Evolutionary conservation across 2,888 invertebrate genomes (phyloP).

Genomic region (Lochmaea capreae): DNA sequence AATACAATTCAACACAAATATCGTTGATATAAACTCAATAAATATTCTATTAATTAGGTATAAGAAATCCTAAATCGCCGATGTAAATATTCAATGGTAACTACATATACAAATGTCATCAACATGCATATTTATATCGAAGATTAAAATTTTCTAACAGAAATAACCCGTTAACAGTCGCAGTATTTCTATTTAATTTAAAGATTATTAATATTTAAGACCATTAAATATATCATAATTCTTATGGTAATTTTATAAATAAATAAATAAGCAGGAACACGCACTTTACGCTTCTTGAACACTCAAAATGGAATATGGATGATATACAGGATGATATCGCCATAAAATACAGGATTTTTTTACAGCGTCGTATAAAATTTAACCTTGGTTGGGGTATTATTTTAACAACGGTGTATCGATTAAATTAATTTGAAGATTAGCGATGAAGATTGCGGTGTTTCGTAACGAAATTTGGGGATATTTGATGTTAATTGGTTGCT

Average conservation of each 20-base stretch:
- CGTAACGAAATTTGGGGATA: too few species aligned
- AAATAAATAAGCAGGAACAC: conserved; percentile 49
- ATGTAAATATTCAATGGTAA: conserved; percentile 20
- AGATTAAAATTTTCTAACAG: conserved; percentile 43
- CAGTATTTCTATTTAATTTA: conserved; percentile 52
- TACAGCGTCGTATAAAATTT: too few species aligned
- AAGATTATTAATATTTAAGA: conserved; percentile 52
- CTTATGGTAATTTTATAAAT: conserved; percentile 51
- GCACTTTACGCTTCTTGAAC: conserved; percentile 37
- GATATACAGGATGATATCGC: too few species aligned
- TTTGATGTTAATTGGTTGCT: too few species aligned
- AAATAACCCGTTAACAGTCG: conserved; percentile 47
- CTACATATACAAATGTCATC: conserved; percentile 33
- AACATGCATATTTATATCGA: conserved; percentile 42
- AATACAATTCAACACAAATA: too few species aligned
- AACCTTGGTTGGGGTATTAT: too few species aligned
- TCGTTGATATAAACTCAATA: background rate
- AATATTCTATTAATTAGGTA: conserved; percentile 27
- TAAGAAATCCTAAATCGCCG: conserved; percentile 24
- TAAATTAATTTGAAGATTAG: too few species aligned
- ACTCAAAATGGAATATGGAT: background rate
- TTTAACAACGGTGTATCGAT: too few species aligned
- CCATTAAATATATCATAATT: conserved; percentile 50
- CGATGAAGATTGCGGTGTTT: too few species aligned
- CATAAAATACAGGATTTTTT: too few species aligned